Base-by-base conservation (phyloP, 2,113 vertebrate genomes). In the Lampris megalopsis region DNA sequence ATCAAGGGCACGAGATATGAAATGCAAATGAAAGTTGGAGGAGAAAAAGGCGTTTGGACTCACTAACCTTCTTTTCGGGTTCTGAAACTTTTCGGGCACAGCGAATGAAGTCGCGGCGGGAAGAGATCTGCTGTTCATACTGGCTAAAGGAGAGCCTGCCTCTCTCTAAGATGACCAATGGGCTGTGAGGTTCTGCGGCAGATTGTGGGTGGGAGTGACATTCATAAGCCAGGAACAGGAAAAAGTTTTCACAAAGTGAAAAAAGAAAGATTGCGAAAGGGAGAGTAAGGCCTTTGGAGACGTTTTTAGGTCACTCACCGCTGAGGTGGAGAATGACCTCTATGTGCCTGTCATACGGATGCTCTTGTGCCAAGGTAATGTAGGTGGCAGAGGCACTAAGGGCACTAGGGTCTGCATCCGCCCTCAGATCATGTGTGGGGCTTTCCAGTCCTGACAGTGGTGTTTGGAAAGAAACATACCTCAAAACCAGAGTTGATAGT, bases 281-380 rank as follows among this genome's bases (percentile, higher is more conserved):
- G 24, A 24, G 24, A 24, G 24, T 24, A 41, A 6, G 40, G 36
- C 8, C 65, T 54, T 47, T 35, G 13, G 2, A 43, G 13, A 8
- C 0, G 1, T 3, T 43, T 54, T 65, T 1, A 1, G 4, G 6
- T 64, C 57, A 50, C 96, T 97, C 84, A 99, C 97, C 97, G 2
- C 97, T 97, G 41, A 97, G 96, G 74, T 99, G 92, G 80, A 99
- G 92, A 73, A 99, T 94, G 83, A 99, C 96, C 92, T 99, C 97
- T 89, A 99, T 92, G 75, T 95, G 91, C 59, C 96, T 89, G 91
- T 99, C 96, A 0, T 95, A 99, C 1, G 38, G 77, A 88, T 99
- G 96, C 66, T 94, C 94, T 86, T 99, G 97, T 0, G 97, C 98
- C 87, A 99, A 89, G 0, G 97, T 99, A 91, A 99, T 96, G 52